Base-by-base conservation (phyloP, 2,888 invertebrate species). In the Yponomeuta sedellus region DNA sequence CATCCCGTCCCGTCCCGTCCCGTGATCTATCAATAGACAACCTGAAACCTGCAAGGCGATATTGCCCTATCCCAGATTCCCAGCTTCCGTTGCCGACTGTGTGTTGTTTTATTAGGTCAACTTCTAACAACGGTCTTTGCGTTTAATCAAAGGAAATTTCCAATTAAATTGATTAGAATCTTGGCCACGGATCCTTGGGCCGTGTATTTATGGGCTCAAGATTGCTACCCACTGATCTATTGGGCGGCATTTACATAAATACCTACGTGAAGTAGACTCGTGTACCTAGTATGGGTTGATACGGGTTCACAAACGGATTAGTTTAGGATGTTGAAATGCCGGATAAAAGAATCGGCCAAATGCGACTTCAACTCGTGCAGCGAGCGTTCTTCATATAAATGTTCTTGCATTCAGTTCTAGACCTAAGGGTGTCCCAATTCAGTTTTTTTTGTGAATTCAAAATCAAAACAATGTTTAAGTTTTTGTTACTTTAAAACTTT, bases 101-200 rank as follows among this genome's bases (percentile, higher is more conserved):
- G 78, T 85, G 71, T 16, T 81, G 82, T 86, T 88, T 88, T 89
- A 90, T 87, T 88, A 85, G 90, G 89, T 88, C 89, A 90, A 90
- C 88, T 91, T 90, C 86, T 88, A 88, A 87, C 88, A 89, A 86
- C 90, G 62, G 89, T 89, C 90, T 90, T 90, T 88, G 90, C 88
- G 88, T 90, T 88, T 90, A 91, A 91, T 91, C 91, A 91, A 91
- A 90, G 91, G 91, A 91, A 88, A 90, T 90, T 89, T 90, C 91
- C 91, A 91, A 90, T 91, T 91, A 90, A 91, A 90, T 88, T 86
- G 91, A 91, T 91, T 87, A 87, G 86, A 83, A 90, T 91, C 90
- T 75, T 71, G 72, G 73, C 71, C 73, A 72, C 65, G 69, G 61
- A 64, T 69, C 69, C 69, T 66, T 68, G 64, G 63, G 61, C 67